phyloP scores from a whole-genome alignment of 2,888 invertebrate species.

The Agriopis leucophaearia region DNA sequence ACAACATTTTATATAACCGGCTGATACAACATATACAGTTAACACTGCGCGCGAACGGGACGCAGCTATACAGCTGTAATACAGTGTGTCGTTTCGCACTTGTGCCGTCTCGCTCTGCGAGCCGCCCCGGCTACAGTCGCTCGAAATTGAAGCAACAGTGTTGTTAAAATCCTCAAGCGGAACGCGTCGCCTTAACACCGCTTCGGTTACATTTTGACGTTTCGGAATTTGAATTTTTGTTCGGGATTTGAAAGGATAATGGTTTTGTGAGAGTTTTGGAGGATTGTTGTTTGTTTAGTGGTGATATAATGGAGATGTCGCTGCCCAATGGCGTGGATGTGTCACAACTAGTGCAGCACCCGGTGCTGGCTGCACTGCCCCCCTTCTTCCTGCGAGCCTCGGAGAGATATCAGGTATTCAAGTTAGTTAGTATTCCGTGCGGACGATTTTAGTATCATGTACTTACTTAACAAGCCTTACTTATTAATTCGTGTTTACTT shows the following conservation, averaged over 20 bases:
- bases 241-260: conserved; percentile 21
- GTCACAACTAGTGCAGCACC: conserved; percentile 94
- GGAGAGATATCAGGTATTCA: conserved; percentile 93
- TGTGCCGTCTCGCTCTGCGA: conserved; percentile 64
- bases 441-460: conserved; percentile 29
- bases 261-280: conserved; percentile 44
- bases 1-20: conserved; percentile 85
- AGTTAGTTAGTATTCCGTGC: conserved; percentile 37
- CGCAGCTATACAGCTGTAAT: conserved; percentile 63
- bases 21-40: conserved; percentile 87
- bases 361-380: conserved; percentile 93
- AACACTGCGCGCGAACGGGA: conserved; percentile 77
- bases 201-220: conserved; percentile 28
- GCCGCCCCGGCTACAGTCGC: conserved; percentile 69
- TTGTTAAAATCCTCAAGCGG: conserved; percentile 70
- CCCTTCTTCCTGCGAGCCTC: conserved; percentile 96
- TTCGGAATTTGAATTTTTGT: conserved; percentile 39
- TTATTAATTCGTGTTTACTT: not conserved
- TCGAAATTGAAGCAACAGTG: conserved; percentile 83
- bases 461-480: conserved; percentile 9
- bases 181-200: conserved; percentile 57
- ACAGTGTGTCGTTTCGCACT: conserved; percentile 81
- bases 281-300: conserved; percentile 30
- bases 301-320: conserved; percentile 88
- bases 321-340: conserved; percentile 95